phyloP scores from a whole-genome alignment of 2,797 vertebrate species.

The Acipenser oxyrinchus region DNA sequence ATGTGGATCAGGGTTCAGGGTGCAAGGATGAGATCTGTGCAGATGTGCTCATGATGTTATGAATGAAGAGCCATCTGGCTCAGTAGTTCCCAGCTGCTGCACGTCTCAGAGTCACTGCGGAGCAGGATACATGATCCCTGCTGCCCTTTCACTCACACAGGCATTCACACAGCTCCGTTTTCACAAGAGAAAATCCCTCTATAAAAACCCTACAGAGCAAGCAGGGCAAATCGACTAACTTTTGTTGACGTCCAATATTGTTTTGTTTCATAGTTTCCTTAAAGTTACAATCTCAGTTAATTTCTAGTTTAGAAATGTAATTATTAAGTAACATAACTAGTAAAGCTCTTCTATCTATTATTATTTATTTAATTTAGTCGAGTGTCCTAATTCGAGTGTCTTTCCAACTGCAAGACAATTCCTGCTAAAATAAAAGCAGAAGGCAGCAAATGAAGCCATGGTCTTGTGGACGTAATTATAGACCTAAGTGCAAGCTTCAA shows the following conservation, averaged over 20 bases:
- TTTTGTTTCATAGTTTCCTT: background rate
- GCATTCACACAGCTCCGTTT: background rate
- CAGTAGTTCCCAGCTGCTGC: slow-evolving; percentile 23
- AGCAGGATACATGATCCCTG: slow-evolving; percentile 13
- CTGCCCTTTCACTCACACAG: slow-evolving; percentile 13
- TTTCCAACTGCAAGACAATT: no score
- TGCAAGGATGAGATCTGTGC: background rate
- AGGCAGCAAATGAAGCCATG: no score
- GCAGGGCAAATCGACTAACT: slow-evolving; percentile 46
- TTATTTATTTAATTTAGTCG: no score
- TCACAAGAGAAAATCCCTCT: slow-evolving; percentile 8
- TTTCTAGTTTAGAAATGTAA: slow-evolving; percentile 27
- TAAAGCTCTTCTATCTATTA: no score
- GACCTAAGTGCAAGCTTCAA: no score
- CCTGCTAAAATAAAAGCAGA: no score
- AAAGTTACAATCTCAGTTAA: slow-evolving; percentile 20
- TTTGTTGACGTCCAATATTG: slow-evolving; percentile 39
- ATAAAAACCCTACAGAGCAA: slow-evolving; percentile 10
- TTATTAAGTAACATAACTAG: no score
- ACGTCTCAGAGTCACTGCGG: slow-evolving; percentile 14
- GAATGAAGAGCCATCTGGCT: slow-evolving; percentile 17
- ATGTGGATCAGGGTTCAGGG: no score
- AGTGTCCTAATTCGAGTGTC: no score
- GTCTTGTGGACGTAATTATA: no score
- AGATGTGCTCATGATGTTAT: background rate